These are phyloP conservation scores for Puma concolor DNA, from an alignment of 2,113 vertebrate genomes.

Conservation along the genomic window DNA sequence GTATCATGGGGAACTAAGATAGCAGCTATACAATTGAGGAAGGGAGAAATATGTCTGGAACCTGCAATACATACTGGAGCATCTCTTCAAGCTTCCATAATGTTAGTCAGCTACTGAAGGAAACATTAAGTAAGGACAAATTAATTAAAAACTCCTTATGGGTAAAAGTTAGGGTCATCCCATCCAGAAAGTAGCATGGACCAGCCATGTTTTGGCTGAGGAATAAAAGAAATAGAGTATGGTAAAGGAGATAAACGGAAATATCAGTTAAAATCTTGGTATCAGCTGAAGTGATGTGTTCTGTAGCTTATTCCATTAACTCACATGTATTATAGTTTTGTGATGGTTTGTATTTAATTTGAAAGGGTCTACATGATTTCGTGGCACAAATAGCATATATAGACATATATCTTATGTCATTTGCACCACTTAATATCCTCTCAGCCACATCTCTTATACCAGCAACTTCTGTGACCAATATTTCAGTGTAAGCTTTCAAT, in stretches of 20 bases:
- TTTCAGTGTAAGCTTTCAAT: background rate
- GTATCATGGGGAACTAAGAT: background rate
- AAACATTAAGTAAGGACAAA: background rate
- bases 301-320: background rate
- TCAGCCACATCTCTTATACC: background rate
- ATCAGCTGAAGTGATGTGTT: too few species aligned
- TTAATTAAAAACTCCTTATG: background rate
- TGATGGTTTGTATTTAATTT: background rate
- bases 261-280: background rate
- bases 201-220: background rate
- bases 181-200: background rate
- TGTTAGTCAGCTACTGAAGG: background rate
- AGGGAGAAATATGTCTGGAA: background rate
- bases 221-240: background rate
- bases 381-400: too few species aligned
- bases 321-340: background rate
- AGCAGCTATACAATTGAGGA: background rate
- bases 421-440: background rate
- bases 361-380: background rate
- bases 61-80: background rate
- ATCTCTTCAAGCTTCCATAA: background rate
- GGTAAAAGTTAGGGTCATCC: background rate
- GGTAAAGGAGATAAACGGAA: background rate
- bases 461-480: background rate
- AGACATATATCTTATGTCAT: background rate